These are phyloP conservation scores for Ibidorhyncha struthersii DNA, from an alignment of 2,113 vertebrate genomes.

Conservation along the genomic window DNA sequence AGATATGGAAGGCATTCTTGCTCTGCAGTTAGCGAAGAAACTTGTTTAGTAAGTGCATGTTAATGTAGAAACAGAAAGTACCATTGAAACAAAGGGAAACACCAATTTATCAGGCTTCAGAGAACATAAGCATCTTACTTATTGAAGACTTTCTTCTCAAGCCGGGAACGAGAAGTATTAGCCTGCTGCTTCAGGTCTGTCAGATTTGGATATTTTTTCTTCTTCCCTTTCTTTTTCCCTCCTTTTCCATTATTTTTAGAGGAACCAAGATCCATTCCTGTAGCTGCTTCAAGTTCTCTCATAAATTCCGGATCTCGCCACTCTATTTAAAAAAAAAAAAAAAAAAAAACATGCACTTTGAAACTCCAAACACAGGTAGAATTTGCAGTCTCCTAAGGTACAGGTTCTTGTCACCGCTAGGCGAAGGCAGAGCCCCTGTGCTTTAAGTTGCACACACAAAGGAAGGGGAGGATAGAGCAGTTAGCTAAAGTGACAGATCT, in stretches of 20 bases:
- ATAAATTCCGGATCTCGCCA: constrained; percentile 90
- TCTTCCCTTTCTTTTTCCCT: constrained; percentile 79
- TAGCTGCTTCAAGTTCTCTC: constrained; percentile 90
- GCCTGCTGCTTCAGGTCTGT: constrained; percentile 86
- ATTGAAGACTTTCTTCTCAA: constrained; percentile 91
- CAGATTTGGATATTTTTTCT: constrained; percentile 85
- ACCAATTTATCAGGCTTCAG: not conserved
- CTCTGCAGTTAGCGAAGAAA: not conserved
- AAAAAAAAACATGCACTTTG: not conserved
- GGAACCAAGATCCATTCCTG: constrained; percentile 89
- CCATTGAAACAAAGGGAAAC: not conserved
- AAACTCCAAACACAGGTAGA: not conserved
- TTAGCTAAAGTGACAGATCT: not conserved
- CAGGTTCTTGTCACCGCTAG: not conserved
- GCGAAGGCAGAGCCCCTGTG: not conserved
- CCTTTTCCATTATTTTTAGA: constrained; percentile 66
- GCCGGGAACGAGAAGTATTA: constrained; percentile 83
- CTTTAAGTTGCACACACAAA: not conserved
- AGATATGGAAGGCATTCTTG: not conserved
- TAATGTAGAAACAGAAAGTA: not conserved
- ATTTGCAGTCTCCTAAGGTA: not conserved
- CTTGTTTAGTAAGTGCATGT: not conserved
- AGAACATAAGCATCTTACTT: constrained; percentile 78
- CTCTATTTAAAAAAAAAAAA: constrained; percentile 71
- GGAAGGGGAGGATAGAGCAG: not conserved